A percentile compares a stretch with the other conserved stretches of the same genome.
Conservation (phyloP, 23 tunicate species). For the Ascidia mentula region DNA sequence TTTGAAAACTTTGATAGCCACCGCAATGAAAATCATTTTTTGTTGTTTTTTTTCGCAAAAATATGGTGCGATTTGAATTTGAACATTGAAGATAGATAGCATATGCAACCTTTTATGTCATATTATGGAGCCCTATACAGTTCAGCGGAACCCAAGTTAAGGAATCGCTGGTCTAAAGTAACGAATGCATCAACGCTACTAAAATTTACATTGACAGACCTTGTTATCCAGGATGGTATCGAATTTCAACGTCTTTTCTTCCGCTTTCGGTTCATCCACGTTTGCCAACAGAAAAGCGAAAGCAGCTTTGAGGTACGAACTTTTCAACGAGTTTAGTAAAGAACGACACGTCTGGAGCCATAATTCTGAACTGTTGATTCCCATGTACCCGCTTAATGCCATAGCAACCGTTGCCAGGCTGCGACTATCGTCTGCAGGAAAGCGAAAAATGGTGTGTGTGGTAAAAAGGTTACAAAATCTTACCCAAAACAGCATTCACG, state of each 20-base stretch:
- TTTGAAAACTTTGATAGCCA: no score
- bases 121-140: no score
- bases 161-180: no score
- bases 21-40: no score
- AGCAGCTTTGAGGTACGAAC: conserved; percentile 36
- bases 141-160: no score
- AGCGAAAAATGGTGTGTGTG: no score
- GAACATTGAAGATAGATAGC: no score
- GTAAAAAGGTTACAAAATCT: no score
- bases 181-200: no score
- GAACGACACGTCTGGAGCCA: conserved; percentile 57
- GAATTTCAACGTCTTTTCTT: background rate
- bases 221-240: conserved; percentile 13
- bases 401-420: conserved; percentile 20
- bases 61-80: no score
- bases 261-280: conserved; percentile 17
- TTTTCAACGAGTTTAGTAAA: conserved; percentile 23
- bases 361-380: conserved; percentile 39
- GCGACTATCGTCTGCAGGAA: background rate
- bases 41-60: no score
- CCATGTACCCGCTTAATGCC: conserved; percentile 67
- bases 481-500: background rate
- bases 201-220: conserved; percentile 1
- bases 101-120: no score
- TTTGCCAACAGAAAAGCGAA: conserved; percentile 48